A percentile compares a stretch with the other conserved stretches of the same genome.
Conservation (phyloP, 2,797 vertebrate species). For the Uromys caudimaculatus region DNA sequence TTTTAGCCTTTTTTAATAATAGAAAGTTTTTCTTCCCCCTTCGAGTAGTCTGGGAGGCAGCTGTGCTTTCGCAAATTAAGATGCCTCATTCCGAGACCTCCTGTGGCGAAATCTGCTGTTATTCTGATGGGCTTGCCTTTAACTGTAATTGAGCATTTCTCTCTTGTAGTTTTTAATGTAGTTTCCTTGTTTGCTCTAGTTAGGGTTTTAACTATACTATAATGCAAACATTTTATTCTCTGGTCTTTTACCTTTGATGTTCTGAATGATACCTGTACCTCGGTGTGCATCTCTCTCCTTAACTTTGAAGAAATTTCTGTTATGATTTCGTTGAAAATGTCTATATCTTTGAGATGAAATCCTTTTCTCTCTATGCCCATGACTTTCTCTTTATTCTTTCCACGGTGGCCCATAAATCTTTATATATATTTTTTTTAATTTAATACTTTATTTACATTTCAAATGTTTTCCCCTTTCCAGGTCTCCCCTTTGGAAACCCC, state of each 20-base stretch:
- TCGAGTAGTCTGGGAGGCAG: not conserved
- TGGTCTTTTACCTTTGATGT: not conserved
- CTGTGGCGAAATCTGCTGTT: not conserved
- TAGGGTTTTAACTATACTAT: not conserved
- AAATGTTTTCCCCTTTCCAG: no score
- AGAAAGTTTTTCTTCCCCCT: not conserved
- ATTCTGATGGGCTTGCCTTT: not conserved
- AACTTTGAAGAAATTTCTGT: not conserved
- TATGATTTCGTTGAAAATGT: not conserved
- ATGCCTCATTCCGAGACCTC: not conserved
- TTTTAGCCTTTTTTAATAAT: no score
- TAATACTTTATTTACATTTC: no score
- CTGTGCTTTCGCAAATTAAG: not conserved
- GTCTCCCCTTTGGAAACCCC: no score
- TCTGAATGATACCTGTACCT: not conserved
- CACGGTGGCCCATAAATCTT: not conserved
- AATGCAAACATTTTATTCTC: not conserved
- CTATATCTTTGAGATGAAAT: not conserved
- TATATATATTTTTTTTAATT: no score
- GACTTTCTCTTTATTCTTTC: not conserved
- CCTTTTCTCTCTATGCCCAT: not conserved
- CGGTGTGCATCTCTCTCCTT: not conserved
- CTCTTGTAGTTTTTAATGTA: not conserved
- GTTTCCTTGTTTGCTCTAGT: not conserved
- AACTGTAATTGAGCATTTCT: not conserved